Evolutionary conservation across 2,797 vertebrate species (phyloP), one percentile per base, ranked within the genome.

Genomic region (Craterocephalus amniculus): DNA sequence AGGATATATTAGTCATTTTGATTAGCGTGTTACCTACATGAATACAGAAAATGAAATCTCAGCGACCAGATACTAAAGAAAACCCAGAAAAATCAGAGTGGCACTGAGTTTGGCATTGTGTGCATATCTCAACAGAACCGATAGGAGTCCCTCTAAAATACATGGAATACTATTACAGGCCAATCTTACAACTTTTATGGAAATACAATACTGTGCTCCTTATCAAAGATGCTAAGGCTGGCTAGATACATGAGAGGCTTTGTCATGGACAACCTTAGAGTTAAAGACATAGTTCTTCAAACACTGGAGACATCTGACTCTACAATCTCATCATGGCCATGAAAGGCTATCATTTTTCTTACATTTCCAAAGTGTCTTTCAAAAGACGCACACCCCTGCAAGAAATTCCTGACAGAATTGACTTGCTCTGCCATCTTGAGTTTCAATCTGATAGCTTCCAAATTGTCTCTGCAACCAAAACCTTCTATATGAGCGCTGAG

Each of bases 391-490:
- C 73, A 65, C 72, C 79, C 83, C 58, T 81, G 79, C 82, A 49
- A 78, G 79, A 84, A 89, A 89, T 87, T 90, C 88, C 86, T 84
- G 81, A 90, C 89, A 87, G 88, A 90, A 91, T 69, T 74, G 87
- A 91, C 82, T 83, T 72, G 70, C 66, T 79, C 78, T 78, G 83
- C 77, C 87, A 79, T 91, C 90, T 93, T 78, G 76, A 76, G 74
- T 93, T 94, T 93, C 92, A 88, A 93, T 93, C 92, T 92, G 93
- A 94, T 94, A 92, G 88, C 81, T 83, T 68, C 73, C 70, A 90
- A 90, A 92, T 88, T 90, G 90, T 83, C 78, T 74, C 82, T 84
- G 87, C 88, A 90, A 90, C 85, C 78, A 86, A 84, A 91, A 89
- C 84, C 90, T 88, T 83, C 79, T 57, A 83, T 76, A 87, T 68